Percentiles rank a stretch among this genome's conserved stretches.
Conservation (phyloP, 2,888 invertebrate species). For the Adelphocoris suturalis region DNA sequence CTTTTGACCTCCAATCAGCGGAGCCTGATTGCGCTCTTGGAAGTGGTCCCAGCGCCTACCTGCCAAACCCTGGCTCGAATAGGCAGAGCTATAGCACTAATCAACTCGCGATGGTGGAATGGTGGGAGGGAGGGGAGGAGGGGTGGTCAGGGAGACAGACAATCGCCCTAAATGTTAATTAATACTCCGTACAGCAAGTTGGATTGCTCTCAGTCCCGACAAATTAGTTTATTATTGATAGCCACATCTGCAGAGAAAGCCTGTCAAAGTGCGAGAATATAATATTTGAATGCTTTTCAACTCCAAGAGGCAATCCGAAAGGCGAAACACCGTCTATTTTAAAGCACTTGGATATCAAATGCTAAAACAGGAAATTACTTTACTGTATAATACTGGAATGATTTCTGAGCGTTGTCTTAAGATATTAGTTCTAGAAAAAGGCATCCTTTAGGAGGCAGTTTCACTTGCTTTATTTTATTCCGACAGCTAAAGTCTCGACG, state of each 20-base stretch:
- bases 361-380: too few relatives aligned
- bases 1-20: constrained; percentile 28
- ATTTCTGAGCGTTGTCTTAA: too few relatives aligned
- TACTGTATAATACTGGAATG: too few relatives aligned
- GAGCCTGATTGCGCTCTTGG: constrained; percentile 36
- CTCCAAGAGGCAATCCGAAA: too few relatives aligned
- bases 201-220: constrained; percentile 52
- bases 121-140: background rate
- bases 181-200: constrained; percentile 65
- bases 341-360: too few relatives aligned
- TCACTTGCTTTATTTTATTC: too few relatives aligned
- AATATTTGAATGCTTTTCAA: background rate
- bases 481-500: too few relatives aligned
- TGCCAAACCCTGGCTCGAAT: background rate
- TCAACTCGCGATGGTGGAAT: background rate
- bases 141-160: constrained; percentile 59
- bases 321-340: too few relatives aligned
- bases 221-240: constrained; percentile 71
- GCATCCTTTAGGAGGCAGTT: too few relatives aligned
- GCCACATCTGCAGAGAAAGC: background rate
- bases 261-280: background rate
- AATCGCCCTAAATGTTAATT: constrained; percentile 70
- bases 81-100: constrained; percentile 39
- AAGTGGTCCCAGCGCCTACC: constrained; percentile 32
- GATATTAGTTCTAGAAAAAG: too few relatives aligned